Evolutionary conservation across 92 coral and sea anemone species (phyloP), one percentile per base, ranked within the genome.

Genomic region (Zoanthus solanderi): DNA sequence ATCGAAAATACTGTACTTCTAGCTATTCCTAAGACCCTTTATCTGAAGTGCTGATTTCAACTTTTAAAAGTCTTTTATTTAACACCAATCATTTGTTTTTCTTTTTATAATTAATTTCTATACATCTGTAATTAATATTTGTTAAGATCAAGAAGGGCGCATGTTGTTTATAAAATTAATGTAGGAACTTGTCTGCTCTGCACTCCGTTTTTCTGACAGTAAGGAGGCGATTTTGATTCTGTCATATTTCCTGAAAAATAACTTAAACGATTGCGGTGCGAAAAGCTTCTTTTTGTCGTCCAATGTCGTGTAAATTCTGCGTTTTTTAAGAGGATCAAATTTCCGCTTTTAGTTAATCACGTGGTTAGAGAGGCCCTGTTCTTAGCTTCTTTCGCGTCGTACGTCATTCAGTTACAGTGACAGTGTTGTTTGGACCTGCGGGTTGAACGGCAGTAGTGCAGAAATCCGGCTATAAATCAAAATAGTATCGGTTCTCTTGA

Each of bases 381-480:
- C 30, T 28, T 29, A 53, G 9, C 29, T 16, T 17, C 82, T 30
- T 54, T 37, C 46, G 60, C 45, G 34, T 7, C 44, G 18, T 77
- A 77, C 82, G 82, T 77, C 82, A 77, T 54, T 29, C 30, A 53
- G 82, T 12, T 53, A 37, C 17, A 52, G 82, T 48, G 17, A 37
- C 17, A 52, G 82, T 48, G 17, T 32, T 23, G 61, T 29, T 23
- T 77, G n/a, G n/a, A 57, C 74, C 74, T 57, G 74, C 74, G 84
- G 84, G 56, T 80, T 69, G 72, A 78, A 80, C 84, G 29, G 65
- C 84, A 80, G 29, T 47, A 80, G 84, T 80, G 84, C 74, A 80
- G 63, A 45, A 80, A 61, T 80, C 84, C 84, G 84, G 84, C 84
- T 80, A 37, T 80, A 80, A 80, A 80, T 80, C 84, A 80, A 80